A percentile compares a stretch with the other conserved stretches of the same genome.
Evolutionary conservation across 2,888 invertebrate species (phyloP).

Genomic region (Crepidodera aurea): DNA sequence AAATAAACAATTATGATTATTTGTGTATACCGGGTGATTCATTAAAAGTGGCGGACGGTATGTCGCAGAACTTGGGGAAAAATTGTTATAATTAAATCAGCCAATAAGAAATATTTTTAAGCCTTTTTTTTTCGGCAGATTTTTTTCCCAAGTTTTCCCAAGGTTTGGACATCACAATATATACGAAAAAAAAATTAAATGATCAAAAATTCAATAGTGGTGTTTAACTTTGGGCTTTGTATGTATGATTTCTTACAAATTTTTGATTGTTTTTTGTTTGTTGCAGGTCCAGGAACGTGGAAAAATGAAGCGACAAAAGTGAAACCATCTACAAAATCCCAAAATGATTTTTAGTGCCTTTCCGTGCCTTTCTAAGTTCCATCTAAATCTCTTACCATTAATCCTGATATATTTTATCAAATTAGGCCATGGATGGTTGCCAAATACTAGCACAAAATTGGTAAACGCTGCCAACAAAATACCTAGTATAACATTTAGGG

Average conservation of each 20-base stretch:
- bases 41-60: no score
- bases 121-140: no score
- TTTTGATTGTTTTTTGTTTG: slow-evolving; percentile 34
- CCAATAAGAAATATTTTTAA: no score
- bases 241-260: no score
- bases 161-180: no score
- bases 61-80: no score
- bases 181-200: no score
- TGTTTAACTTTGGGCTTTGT: no score
- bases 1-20: slow-evolving; percentile 17
- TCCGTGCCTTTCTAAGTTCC: slow-evolving; percentile 43
- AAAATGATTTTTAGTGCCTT: slow-evolving; percentile 47
- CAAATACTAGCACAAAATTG: slow-evolving; percentile 74
- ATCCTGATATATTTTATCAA: slow-evolving; percentile 43
- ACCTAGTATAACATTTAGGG: slow-evolving; percentile 61
- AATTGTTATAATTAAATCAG: no score
- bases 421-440: slow-evolving; percentile 70
- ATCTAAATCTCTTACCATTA: slow-evolving; percentile 38
- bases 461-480: slow-evolving; percentile 60
- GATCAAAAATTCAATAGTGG: no score
- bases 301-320: slow-evolving; percentile 42
- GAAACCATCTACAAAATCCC: slow-evolving; percentile 29
- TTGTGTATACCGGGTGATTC: no score
- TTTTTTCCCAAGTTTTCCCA: no score
- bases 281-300: slow-evolving; percentile 45